A percentile compares a stretch with the other conserved stretches of the same genome.
phyloP scores from a whole-genome alignment of 2,113 vertebrate species.

The Fulica atra region DNA sequence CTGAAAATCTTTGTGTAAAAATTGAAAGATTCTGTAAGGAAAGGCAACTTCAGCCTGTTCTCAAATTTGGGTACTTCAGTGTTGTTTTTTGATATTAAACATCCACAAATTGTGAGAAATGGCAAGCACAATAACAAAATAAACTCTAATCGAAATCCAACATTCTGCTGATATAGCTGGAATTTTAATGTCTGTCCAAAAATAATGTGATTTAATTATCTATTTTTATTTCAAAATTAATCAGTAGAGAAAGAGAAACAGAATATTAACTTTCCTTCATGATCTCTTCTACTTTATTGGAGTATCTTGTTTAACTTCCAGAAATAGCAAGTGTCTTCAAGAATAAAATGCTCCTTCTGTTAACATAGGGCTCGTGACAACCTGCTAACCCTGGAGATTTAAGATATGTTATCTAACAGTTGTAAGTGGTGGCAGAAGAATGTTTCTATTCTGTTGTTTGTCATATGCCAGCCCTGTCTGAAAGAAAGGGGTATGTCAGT shows the following conservation, averaged over 20 bases:
- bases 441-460: background rate
- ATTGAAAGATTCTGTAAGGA: background rate
- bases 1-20: background rate
- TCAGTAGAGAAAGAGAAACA: background rate
- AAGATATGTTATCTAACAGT: constrained; percentile 11
- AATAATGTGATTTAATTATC: background rate
- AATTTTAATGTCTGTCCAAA: background rate
- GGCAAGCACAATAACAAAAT: background rate
- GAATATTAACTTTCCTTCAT: background rate
- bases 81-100: background rate
- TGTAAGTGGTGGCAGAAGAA: background rate
- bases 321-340: constrained; percentile 18
- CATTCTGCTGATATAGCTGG: background rate
- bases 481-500: background rate
- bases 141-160: background rate
- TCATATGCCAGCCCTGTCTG: constrained; percentile 2
- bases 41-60: background rate
- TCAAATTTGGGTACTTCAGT: background rate
- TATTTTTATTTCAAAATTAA: background rate
- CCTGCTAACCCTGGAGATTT: constrained; percentile 23
- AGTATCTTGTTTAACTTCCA: background rate
- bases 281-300: background rate
- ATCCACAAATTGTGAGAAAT: background rate
- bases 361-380: constrained; percentile 41
- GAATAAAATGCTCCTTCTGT: constrained; percentile 36